phyloP scores from a whole-genome alignment of 2,113 vertebrate genomes.

The Lophura nycthemera region DNA sequence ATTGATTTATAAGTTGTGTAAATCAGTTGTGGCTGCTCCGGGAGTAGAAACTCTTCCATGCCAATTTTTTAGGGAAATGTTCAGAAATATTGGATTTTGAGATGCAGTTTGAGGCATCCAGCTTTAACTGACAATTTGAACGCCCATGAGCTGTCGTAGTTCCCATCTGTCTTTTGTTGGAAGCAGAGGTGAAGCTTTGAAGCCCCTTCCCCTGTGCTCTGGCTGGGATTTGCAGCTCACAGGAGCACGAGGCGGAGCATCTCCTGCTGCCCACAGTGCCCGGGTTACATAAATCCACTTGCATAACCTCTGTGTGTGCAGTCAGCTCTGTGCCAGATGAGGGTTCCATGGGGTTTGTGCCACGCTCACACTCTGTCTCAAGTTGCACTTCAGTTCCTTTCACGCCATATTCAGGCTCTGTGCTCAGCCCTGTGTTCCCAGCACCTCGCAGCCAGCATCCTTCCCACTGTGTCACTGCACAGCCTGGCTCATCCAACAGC shows the following conservation, averaged over 20 bases:
- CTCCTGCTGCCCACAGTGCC: neutral
- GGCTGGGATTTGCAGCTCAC: neutral
- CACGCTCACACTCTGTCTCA: neutral
- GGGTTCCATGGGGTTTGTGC: neutral
- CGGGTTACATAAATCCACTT: neutral
- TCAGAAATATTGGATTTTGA: neutral
- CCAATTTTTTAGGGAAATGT: neutral
- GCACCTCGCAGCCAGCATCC: neutral
- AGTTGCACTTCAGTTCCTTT: neutral
- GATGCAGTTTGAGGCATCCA: neutral
- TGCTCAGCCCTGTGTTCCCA: neutral
- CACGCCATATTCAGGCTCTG: accelerated
- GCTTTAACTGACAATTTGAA: neutral
- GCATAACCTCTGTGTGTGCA: neutral
- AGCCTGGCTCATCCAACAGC: accelerated
- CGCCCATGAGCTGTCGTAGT: neutral
- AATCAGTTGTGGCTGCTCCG: neutral
- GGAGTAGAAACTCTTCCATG: neutral
- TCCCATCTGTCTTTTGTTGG: neutral
- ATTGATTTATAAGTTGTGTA: neutral
- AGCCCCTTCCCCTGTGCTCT: neutral
- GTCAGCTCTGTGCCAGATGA: accelerated
- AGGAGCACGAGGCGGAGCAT: neutral
- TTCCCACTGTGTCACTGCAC: neutral
- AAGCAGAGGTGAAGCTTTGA: neutral